phyloP scores from a whole-genome alignment of 2,888 invertebrate species.

The Drosophila antonietae region DNA sequence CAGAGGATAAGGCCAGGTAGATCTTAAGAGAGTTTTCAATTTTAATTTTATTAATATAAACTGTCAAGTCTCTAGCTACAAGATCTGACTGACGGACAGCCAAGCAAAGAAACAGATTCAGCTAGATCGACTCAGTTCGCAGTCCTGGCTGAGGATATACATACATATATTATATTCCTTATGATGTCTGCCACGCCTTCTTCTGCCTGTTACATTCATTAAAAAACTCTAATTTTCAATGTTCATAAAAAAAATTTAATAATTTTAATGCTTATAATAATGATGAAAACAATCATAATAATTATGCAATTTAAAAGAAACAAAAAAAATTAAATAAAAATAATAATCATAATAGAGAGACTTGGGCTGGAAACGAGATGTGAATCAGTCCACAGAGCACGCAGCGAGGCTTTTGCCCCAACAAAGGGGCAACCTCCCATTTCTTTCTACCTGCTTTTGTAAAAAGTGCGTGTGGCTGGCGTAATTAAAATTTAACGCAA shows the following conservation, averaged over 20 bases:
- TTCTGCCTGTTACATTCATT: not conserved
- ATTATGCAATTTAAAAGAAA: constrained; percentile 2
- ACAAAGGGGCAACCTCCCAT: constrained; percentile 10
- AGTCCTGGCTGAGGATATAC: too few species aligned
- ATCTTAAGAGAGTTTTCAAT: not conserved
- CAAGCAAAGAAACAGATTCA: too few species aligned
- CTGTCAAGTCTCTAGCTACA: too few species aligned
- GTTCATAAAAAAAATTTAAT: not conserved
- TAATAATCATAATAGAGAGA: constrained; percentile 1
- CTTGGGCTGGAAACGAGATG: constrained; percentile 2
- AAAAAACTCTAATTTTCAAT: not conserved
- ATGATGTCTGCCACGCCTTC: too few species aligned
- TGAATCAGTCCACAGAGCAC: constrained; percentile 15
- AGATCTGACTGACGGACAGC: too few species aligned
- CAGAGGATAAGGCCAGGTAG: not conserved
- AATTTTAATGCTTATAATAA: not conserved
- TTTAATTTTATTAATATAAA: too few species aligned
- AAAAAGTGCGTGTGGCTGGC: constrained; percentile 56
- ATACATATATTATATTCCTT: too few species aligned
- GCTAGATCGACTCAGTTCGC: too few species aligned
- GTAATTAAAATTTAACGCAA: constrained; percentile 75
- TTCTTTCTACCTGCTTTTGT: constrained; percentile 7
- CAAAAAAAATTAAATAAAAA: not conserved
- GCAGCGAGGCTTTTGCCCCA: constrained; percentile 6
- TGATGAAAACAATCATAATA: not conserved